Evolutionary conservation across 2,888 invertebrate species (phyloP).

Genomic region (Rapana venosa): DNA sequence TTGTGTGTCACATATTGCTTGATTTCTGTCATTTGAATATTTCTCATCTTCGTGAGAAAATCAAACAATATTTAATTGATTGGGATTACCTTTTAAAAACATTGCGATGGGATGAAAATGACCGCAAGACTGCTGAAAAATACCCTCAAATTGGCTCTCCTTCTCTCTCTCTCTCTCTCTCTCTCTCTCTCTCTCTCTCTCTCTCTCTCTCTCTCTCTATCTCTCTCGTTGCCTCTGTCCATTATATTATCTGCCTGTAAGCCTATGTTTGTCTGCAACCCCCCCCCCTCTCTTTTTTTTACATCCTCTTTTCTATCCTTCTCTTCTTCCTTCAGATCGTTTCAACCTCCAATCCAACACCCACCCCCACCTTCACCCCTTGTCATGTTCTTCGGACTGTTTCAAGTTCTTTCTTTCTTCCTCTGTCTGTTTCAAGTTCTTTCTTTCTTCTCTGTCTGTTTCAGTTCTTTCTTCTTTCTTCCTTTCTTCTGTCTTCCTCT

Average conservation of each 20-base stretch:
- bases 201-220: slow-evolving; percentile 15
- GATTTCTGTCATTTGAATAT: no score
- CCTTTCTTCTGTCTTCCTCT: slow-evolving; percentile 10
- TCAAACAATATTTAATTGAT: no score
- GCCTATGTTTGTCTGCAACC: neutral
- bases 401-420: neutral
- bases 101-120: no score
- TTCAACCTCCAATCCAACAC: neutral
- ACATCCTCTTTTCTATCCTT: neutral
- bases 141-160: neutral
- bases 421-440: neutral
- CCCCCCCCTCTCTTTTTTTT: neutral
- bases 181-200: neutral
- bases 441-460: neutral
- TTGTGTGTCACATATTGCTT: no score
- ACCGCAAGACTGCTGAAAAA: neutral
- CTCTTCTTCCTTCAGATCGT: neutral
- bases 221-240: neutral
- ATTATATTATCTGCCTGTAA: neutral
- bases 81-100: no score
- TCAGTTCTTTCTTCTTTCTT: neutral
- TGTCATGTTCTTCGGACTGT: neutral
- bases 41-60: no score
- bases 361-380: no score
- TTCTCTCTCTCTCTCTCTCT: neutral